These are phyloP conservation scores for Rhynchomys soricoides DNA, from an alignment of 2,113 vertebrate species.

Conservation along the genomic window DNA sequence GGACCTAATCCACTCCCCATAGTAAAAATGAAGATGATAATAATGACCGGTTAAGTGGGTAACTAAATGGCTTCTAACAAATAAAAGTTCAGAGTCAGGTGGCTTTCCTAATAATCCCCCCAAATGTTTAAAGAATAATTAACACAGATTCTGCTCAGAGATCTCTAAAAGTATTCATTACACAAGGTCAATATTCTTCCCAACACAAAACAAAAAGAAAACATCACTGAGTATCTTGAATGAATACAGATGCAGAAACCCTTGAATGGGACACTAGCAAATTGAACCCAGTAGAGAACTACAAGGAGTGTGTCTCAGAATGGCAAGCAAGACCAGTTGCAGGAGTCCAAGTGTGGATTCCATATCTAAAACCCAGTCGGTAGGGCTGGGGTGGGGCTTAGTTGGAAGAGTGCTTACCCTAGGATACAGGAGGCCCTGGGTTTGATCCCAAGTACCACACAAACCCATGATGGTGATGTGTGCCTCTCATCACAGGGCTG, in stretches of 20 bases:
- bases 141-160: background rate
- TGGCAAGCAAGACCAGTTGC: background rate
- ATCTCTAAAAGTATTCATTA: background rate
- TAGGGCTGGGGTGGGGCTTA: background rate
- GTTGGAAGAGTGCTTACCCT: background rate
- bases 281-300: background rate
- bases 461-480: background rate
- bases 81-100: background rate
- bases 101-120: background rate
- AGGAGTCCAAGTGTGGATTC: background rate
- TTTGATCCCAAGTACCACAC: background rate
- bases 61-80: background rate
- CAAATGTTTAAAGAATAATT: slow-evolving; percentile 36
- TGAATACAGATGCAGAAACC: background rate
- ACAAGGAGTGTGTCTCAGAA: background rate
- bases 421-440: background rate
- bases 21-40: background rate
- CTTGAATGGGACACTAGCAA: background rate
- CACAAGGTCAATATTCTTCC: background rate
- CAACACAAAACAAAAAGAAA: background rate
- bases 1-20: background rate
- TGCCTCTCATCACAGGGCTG: background rate
- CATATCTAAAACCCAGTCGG: background rate
- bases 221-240: background rate
- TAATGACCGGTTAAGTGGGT: background rate